Evolutionary conservation across 2,888 invertebrate genomes (phyloP), one percentile per base, ranked within the genome.

Genomic region (Eudasyphora cyanicolor): DNA sequence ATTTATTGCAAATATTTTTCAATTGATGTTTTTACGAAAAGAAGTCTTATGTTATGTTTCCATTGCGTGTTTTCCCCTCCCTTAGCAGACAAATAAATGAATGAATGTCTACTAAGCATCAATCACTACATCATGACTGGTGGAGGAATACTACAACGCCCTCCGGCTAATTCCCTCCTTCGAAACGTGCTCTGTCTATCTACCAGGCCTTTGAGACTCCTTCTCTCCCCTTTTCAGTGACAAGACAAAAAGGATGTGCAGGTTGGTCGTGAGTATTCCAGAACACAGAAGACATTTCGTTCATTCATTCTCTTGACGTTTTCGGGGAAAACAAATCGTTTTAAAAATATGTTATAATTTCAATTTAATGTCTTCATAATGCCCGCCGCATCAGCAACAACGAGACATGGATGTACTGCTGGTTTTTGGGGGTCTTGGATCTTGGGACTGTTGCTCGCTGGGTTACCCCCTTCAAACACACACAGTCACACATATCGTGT

Each of bases 281-380:
- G 12, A 45, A 10, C 10, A 7, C 10, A 35, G 10, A 51, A 21
- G 17, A 24, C 4, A 27, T 14, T 24, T 57, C 14, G 21, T 54
- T 54, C 21, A 14, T 45, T 45, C 14, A 12, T 45, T 45, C 7
- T 8, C n/a, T 45, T 45, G 3, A 45, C n/a, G 12, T 54, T 54
- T 54, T 38, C 38, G 38, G 64, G 67, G 24, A n/a, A 70, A 69
- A 64, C 67, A 76, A 82, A 82, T 77, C 77, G 74, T 49, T 77
- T 77, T 82, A 49, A 64, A 78, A 81, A 76, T 78, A 67, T 67
- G 45, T 78, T 81, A 73, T 78, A 81, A 84, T 84, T 84, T 76
- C 51, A 76, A 81, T 78, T 84, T 84, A 81, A 84, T 84, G 78
- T 84, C 78, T 84, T 81, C 45, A 83, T 83, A 81, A 60, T 35